Percentiles rank a stretch among this genome's conserved stretches.
phyloP scores from a whole-genome alignment of 2,113 vertebrate genomes.

The Craseonycteris thonglongyai region DNA sequence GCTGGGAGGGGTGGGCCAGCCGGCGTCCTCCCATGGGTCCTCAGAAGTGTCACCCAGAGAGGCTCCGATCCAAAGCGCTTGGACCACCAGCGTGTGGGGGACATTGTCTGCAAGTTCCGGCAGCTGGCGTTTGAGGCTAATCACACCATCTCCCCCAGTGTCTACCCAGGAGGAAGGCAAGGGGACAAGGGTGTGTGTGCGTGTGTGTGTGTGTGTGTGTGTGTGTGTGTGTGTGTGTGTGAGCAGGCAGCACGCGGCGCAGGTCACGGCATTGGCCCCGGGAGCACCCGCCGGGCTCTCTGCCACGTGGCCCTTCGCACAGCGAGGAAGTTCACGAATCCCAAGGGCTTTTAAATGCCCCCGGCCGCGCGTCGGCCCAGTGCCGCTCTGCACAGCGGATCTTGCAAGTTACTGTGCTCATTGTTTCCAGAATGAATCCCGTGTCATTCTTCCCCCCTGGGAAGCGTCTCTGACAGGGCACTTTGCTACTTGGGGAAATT shows the following conservation, averaged over 20 bases:
- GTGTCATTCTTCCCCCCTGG: not conserved
- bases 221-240: no score
- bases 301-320: fast-evolving
- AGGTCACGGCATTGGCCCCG: no score
- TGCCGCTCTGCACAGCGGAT: not conserved
- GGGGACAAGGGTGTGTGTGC: no score
- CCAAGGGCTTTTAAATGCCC: not conserved
- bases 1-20: no score
- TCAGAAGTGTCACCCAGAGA: fast-evolving
- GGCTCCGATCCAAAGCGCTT: fast-evolving
- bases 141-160: not conserved
- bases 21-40: fast-evolving
- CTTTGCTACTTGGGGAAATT: constrained; percentile 18
- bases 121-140: not conserved
- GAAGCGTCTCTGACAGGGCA: not conserved
- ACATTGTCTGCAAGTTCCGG: fast-evolving
- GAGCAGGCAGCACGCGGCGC: no score
- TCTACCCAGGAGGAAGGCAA: not conserved
- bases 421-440: not conserved
- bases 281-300: fast-evolving
- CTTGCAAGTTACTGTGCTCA: not conserved
- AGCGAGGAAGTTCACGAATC: fast-evolving
- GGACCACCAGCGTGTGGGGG: fast-evolving
- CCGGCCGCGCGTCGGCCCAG: no score
- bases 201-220: no score